Percentiles rank a stretch among this genome's conserved stretches.
Conservation (phyloP, 2,113 vertebrate genomes). For the Boleophthalmus pectinirostris region DNA sequence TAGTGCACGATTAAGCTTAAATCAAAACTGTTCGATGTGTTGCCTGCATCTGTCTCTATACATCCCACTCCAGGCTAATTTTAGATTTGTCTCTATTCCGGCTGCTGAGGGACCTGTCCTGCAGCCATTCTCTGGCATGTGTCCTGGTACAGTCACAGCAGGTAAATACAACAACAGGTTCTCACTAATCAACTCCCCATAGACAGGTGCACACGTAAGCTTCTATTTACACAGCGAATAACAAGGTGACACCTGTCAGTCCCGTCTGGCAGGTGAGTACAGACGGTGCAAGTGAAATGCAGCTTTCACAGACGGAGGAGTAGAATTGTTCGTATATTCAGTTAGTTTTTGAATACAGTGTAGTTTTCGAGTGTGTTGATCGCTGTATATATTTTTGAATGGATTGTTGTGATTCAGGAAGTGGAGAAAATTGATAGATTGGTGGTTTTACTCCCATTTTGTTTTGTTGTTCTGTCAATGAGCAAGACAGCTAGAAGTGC, state of each 20-base stretch:
- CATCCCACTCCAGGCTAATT: conserved; percentile 46
- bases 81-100: conserved; percentile 25
- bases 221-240: conserved; percentile 40
- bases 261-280: conserved; percentile 20
- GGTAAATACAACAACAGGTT: conserved; percentile 55
- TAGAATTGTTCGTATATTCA: no score
- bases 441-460: no score
- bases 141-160: conserved; percentile 32
- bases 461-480: no score
- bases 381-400: no score
- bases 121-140: conserved; percentile 37
- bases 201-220: conserved; percentile 4
- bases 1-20: no score
- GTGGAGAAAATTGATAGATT: no score
- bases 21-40: conserved; percentile 16
- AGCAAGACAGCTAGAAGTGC: no score
- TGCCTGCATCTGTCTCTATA: conserved; percentile 24
- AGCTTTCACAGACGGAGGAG: no score
- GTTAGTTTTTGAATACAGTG: no score
- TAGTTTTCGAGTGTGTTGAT: no score
- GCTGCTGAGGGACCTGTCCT: conserved; percentile 33
- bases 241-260: conserved; percentile 72
- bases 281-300: conserved; percentile 8
- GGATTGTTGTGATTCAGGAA: no score
- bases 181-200: conserved; percentile 64